A percentile compares a stretch with the other conserved stretches of the same genome.
Evolutionary conservation across 2,797 vertebrate species (phyloP).

Genomic region (Chelidonichthys spinosus): DNA sequence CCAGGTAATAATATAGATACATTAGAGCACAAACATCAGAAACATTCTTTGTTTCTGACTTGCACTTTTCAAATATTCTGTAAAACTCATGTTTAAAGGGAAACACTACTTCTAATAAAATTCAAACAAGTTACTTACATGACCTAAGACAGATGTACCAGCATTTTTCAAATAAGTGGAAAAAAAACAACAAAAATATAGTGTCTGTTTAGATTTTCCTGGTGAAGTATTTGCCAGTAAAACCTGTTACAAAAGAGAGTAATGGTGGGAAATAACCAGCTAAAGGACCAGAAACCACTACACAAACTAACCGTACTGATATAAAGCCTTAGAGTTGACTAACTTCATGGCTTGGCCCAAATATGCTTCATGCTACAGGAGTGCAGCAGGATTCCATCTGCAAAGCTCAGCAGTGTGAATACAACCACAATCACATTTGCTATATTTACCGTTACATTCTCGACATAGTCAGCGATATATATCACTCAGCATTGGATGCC

Average conservation of each 20-base stretch:
- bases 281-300: conserved; percentile 10
- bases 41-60: conserved; percentile 35
- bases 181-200: background rate
- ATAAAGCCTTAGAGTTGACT: conserved; percentile 9
- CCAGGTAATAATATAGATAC: conserved; percentile 25
- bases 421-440: conserved; percentile 36
- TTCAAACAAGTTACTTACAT: conserved; percentile 37
- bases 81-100: conserved; percentile 38
- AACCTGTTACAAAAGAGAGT: conserved; percentile 8
- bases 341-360: conserved; percentile 37
- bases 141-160: conserved; percentile 42
- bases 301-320: conserved; percentile 4
- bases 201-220: background rate
- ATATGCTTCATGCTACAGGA: conserved; percentile 38
- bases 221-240: background rate
- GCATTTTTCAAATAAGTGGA: conserved; percentile 8
- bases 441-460: conserved; percentile 55
- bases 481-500: conserved; percentile 27
- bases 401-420: conserved; percentile 26
- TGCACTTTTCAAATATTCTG: conserved; percentile 35
- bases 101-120: conserved; percentile 40
- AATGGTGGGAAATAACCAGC: conserved; percentile 12
- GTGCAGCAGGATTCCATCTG: conserved; percentile 32
- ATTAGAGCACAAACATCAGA: conserved; percentile 10
- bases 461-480: conserved; percentile 35